A percentile compares a stretch with the other conserved stretches of the same genome.
phyloP scores from a whole-genome alignment of 2,888 invertebrate genomes.

The Chymomyza procnemis region DNA sequence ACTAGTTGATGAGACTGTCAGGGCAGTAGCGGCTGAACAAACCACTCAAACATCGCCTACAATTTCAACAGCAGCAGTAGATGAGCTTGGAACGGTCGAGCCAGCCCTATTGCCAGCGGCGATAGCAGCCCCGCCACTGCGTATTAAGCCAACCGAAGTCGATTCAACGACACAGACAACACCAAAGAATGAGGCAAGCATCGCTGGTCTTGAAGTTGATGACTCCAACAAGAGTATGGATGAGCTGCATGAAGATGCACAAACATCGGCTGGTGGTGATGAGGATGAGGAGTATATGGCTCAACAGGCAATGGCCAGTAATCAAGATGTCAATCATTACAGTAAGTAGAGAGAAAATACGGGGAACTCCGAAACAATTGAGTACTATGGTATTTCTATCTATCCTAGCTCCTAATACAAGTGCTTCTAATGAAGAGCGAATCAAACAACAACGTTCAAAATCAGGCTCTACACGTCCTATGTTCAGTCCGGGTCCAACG shows the following conservation, averaged over 20 bases:
- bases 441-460: slow-evolving; percentile 78
- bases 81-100: neutral
- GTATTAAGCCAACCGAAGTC: slow-evolving; percentile 60
- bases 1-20: slow-evolving; percentile 61
- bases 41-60: slow-evolving; percentile 45
- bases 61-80: slow-evolving; percentile 6
- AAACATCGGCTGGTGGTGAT: slow-evolving; percentile 37
- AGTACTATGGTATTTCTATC: neutral
- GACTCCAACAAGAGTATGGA: slow-evolving; percentile 38
- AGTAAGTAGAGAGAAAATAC: slow-evolving; percentile 81
- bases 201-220: slow-evolving; percentile 11
- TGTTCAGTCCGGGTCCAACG: slow-evolving; percentile 96
- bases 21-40: slow-evolving; percentile 45
- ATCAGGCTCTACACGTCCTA: slow-evolving; percentile 86
- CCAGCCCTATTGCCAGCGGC: slow-evolving; percentile 1
- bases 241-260: slow-evolving; percentile 38
- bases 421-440: slow-evolving; percentile 11
- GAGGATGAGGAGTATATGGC: slow-evolving; percentile 51
- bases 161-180: slow-evolving; percentile 75
- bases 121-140: slow-evolving; percentile 9
- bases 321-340: slow-evolving; percentile 91
- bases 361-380: neutral
- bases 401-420: slow-evolving; percentile 11
- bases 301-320: slow-evolving; percentile 87
- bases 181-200: slow-evolving; percentile 60